Base-by-base conservation (phyloP, 2,888 invertebrate genomes). In the Perithous albicinctus region DNA sequence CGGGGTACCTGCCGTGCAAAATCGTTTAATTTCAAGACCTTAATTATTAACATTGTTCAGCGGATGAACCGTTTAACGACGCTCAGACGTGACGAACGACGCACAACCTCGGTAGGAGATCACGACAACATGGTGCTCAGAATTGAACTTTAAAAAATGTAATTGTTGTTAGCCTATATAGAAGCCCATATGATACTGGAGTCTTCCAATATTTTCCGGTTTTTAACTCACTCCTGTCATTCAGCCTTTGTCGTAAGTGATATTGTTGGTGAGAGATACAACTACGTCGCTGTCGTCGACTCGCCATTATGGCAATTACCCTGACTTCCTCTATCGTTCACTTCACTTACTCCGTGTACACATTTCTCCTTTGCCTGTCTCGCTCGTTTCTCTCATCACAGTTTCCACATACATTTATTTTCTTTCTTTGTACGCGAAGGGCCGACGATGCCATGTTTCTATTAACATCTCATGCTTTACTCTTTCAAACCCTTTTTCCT, bases 261-360 rank as follows among this genome's bases (percentile, higher is more conserved):
- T 75, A 78, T 80, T 66, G 46, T 63, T 63, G 20, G 46, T 41
- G n/a, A 79, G 74, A 78, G 78, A 73, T 51, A 56, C 59, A 78
- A 82, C 75, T 56, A 72, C 75, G 76, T 76, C 79, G 81, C 69
- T 43, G 69, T 79, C 84, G 84, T 51, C 83, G 84, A 56, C 69
- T 83, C 79, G 54, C 66, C 69, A 64, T 80, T 69, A 86, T 84
- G 83, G 85, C 86, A 86, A 87, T 87, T 83, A 86, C 73, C 70
- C 79, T 72, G 64, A 32, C 69, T 67, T 70, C 76, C 54, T 41
- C 63, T 54, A 64, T 74, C 64, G 35, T 43, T 35, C 35, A 54
- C 38, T 63, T 77, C 70, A 61, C 20, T 64, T 51, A 43, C 72
- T 29, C 66, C 63, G 46, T 74, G 32, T 61, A 64, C 70, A 29